Percentiles rank a stretch among this genome's conserved stretches.
Evolutionary conservation across 64 coral and sea anemone species (phyloP).

Genomic region (Actinia equina): DNA sequence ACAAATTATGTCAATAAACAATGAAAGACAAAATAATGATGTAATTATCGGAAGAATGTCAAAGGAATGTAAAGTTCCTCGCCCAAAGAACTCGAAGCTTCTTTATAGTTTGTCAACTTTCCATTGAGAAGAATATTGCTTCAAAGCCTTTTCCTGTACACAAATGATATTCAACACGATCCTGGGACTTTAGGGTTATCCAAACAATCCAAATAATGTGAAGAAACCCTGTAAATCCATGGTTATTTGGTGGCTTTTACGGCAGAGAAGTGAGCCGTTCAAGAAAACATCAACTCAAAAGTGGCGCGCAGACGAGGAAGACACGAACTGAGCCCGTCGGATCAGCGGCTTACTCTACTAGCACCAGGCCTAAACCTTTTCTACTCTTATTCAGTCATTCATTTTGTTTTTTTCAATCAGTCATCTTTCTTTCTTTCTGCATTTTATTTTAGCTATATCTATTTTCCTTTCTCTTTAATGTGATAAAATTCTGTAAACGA

Average conservation of each 20-base stretch:
- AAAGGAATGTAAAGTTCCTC: constrained; percentile 7
- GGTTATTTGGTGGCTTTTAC: neutral
- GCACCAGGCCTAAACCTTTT: neutral
- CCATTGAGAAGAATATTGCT: neutral
- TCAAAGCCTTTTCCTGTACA: neutral
- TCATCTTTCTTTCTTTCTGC: neutral
- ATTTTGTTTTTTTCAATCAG: neutral
- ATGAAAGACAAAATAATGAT: neutral
- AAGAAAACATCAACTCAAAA: neutral
- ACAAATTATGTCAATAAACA: neutral
- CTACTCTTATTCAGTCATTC: neutral
- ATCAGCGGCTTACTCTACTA: neutral
- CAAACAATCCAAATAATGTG: neutral
- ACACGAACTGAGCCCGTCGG: neutral
- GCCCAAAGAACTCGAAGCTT: neutral
- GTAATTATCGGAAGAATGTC: constrained; percentile 3
- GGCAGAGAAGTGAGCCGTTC: neutral
- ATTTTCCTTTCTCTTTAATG: neutral
- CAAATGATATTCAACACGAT: neutral
- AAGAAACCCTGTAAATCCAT: constrained; percentile 1
- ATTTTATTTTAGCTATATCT: neutral
- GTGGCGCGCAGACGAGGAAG: constrained; percentile 1
- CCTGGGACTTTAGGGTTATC: neutral
- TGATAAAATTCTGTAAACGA: too few relatives aligned
- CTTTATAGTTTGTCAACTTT: constrained; percentile 9